Base-by-base conservation (phyloP, 2,888 invertebrate genomes). In the Dysmachus trigonus region DNA sequence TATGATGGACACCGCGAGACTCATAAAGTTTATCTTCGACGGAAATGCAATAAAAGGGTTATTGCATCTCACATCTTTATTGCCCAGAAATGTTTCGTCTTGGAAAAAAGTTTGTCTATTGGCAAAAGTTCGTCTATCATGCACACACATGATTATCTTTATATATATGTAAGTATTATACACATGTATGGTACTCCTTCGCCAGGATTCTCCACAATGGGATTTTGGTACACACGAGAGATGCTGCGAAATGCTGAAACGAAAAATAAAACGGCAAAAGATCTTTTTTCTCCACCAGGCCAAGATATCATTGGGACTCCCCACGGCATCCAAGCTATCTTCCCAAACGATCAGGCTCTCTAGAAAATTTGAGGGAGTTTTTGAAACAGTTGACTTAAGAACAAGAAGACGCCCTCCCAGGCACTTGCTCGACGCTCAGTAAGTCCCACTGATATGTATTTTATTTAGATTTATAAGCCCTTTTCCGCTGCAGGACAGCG, bases 31-130 rank as follows among this genome's bases (percentile, higher is more conserved):
- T 62, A 62, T 62, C 10, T 62, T 62, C 62, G 22, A 62, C 18
- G 62, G 62, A 76, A 76, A 76, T 76, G 76, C 76, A 76, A 76
- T 76, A 76, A 76, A 76, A 76, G 76, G 76, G 35, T 76, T 76
- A 76, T 76, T 76, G 35, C 38, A 35, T 76, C n/a, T n/a, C 22
- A 76, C 33, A 22, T 76, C 38, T 35, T 76, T 38, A 35, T 76
- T 76, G 76, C 33, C 74, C 31, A 62, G 38, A 33, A 76, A 76
- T 76, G 33, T 76, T 35, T 38, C 41, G n/a, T 38, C 62, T 62
- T 62, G 62, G 62, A 62, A 27, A 62, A 62, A 41, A n/a, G n/a
- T n/a, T 18, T 10, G 22, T 62, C 62, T 27, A 62, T 62, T 62
- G 62, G 62, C 22, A 62, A 62, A 62, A 27, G 62, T 62, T 22